Percentiles rank a stretch among this genome's conserved stretches.
These are phyloP conservation scores for Chelmon rostratus DNA, from an alignment of 2,797 vertebrate genomes.

Conservation along the genomic window DNA sequence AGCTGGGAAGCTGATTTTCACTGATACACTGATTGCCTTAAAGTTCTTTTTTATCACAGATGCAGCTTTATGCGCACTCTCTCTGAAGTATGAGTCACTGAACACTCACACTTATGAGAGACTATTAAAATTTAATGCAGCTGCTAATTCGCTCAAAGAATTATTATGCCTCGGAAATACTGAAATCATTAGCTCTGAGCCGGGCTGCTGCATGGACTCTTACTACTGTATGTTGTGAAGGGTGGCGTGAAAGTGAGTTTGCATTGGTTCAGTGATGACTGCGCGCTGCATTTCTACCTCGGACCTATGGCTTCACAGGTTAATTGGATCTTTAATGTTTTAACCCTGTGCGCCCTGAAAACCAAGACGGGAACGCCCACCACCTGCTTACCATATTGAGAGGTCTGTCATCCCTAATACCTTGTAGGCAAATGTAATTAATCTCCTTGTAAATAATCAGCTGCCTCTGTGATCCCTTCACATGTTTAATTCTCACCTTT, in stretches of 20 bases:
- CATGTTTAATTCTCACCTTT: constrained; percentile 48
- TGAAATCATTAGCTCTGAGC: constrained; percentile 21
- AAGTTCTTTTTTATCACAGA: constrained; percentile 32
- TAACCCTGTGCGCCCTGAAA: constrained; percentile 36
- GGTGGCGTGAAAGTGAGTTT: constrained; percentile 2
- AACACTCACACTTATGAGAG: constrained; percentile 22
- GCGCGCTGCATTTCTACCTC: not conserved
- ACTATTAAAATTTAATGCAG: constrained; percentile 45
- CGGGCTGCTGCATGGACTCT: not conserved
- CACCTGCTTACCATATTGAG: constrained; percentile 34
- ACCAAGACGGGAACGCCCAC: not conserved
- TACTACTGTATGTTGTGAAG: not conserved
- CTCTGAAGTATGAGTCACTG: constrained; percentile 28
- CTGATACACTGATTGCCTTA: constrained; percentile 26
- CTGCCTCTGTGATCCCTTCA: constrained; percentile 19
- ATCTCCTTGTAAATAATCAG: constrained; percentile 53
- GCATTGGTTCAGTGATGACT: constrained; percentile 4
- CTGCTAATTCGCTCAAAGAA: constrained; percentile 42
- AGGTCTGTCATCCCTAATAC: constrained; percentile 10
- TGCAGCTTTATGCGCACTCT: constrained; percentile 34
- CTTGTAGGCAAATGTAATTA: constrained; percentile 38
- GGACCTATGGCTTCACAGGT: constrained; percentile 29
- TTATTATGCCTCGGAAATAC: constrained; percentile 24
- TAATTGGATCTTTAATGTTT: constrained; percentile 61
- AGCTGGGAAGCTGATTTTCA: constrained; percentile 27